Base-by-base conservation (phyloP, 2,797 vertebrate species). In the Synanceia verrucosa region DNA sequence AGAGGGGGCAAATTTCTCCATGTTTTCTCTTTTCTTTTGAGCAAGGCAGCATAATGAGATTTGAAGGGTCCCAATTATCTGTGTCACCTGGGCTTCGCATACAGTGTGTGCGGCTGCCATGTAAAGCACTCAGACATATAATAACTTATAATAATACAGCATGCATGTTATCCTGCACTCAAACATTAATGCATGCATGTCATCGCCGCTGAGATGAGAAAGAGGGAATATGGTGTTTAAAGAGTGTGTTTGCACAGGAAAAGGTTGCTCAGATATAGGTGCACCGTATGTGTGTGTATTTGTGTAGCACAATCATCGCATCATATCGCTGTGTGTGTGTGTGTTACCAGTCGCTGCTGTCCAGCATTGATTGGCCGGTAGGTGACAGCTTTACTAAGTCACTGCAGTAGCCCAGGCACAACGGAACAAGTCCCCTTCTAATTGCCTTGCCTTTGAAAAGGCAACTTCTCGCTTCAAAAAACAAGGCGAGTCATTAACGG, bases 401-500 rank as follows among this genome's bases (percentile, higher is more conserved):
- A 78, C 83, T 51, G 84, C 85, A 52, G 78, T 79, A 70, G 87
- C 78, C 79, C 56, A 55, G 73, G 75, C 83, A 82, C 84, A 87
- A 77, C 76, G 50, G 88, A 88, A 88, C 86, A 84, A 87, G 84
- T 88, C 84, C 79, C 86, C 78, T 60, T 79, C 86, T 93, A 94
- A 94, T 94, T 92, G 90, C 88, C 75, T 83, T 81, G 79, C 84
- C 78, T 94, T 90, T 90, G 82, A 88, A 89, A 86, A 88, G 77
- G 81, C 88, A 88, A 87, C 88, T 89, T 77, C 78, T 86, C 57
- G 76, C 82, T 86, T 87, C 86, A 85, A 84, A 90, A 89, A 91
- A 93, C 88, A 92, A 89, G 88, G 82, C 77, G 61, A 86, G 86
- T 94, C 91, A 93, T 94, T 93, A 92, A 86, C 78, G 80, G 79